Evolutionary conservation across 30 jellyfish, hydroid and myxozoan species (phyloP), one percentile per base, ranked within the genome.

Genomic region (Aurelia sp.): DNA sequence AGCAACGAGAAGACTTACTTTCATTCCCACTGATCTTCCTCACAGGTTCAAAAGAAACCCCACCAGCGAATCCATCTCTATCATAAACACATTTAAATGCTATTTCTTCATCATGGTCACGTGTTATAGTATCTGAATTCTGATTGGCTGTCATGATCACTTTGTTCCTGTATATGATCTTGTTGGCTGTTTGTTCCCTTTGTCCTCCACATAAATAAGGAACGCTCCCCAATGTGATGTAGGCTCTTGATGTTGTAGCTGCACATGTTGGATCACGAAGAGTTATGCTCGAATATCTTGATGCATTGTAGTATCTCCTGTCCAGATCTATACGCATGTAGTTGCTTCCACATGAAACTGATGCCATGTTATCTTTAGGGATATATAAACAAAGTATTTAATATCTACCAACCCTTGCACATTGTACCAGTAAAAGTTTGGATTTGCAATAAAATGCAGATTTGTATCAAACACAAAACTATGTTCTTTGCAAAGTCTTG

Each of bases 81-180:
- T 59, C 51, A 30, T 13, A 76, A 6, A 4, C 44, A 33, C 86
- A 76, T 10, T 74, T 57, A 13, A 76, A 61, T 11, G 40, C 19
- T 13, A 76, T 61, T 17, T 44, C n/a, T 41, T 58, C 66, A 33
- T 76, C 86, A 40, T 76, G 86, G 50, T 59, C 86, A 19, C 86
- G 73, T 58, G 86, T 76, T 55, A 61, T 62, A 21, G 50, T 12
- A 41, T 35, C 86, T 27, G 66, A 33, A 11, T 17, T 19, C 47
- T 76, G 76, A 19, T 60, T 76, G 13, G 86, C 76, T 19, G 76
- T 76, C 44, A 76, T 4, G 66, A 76, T 76, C 17, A 76, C 86
- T 21, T 76, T 74, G 41, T 76, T 76, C 35, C 74, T 76, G 35
- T 76, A 76, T 13, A 76, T 33, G 77, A 76, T 76, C 37, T 76